Evolutionary conservation across 2,113 vertebrate species (phyloP).

Genomic region (Plestiodon gilberti): DNA sequence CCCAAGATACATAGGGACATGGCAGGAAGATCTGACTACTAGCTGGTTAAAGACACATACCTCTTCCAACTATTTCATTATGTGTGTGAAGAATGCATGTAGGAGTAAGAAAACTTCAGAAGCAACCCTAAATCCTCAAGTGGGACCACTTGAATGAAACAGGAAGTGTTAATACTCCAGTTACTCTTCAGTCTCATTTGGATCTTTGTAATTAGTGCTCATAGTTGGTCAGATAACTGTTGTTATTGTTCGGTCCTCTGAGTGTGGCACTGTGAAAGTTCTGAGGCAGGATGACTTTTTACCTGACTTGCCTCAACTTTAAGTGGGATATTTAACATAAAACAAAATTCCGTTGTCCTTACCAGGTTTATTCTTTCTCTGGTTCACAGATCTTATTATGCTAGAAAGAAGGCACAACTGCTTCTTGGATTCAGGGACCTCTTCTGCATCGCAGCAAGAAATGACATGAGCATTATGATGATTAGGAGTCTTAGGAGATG

Average conservation of each 20-base stretch:
- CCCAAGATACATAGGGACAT: background rate
- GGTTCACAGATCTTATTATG: background rate
- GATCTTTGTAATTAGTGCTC: background rate
- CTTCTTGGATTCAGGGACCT: background rate
- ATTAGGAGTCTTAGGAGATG: no score
- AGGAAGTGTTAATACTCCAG: background rate
- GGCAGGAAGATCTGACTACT: background rate
- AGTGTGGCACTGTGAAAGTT: background rate
- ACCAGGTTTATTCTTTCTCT: background rate
- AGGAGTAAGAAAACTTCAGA: background rate
- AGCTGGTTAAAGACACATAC: background rate
- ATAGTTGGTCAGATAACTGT: background rate
- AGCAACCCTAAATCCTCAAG: background rate
- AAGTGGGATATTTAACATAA: background rate
- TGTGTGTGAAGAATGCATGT: background rate
- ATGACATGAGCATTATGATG: background rate
- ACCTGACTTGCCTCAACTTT: background rate
- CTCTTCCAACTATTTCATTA: background rate
- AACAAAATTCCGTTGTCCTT: background rate
- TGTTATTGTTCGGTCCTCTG: background rate
- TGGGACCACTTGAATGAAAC: background rate
- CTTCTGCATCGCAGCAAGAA: background rate
- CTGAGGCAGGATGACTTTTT: background rate
- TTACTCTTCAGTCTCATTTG: background rate
- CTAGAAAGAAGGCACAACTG: background rate